Base-by-base conservation (phyloP, 2,797 vertebrate species). In the Pangasius larnaudii region DNA sequence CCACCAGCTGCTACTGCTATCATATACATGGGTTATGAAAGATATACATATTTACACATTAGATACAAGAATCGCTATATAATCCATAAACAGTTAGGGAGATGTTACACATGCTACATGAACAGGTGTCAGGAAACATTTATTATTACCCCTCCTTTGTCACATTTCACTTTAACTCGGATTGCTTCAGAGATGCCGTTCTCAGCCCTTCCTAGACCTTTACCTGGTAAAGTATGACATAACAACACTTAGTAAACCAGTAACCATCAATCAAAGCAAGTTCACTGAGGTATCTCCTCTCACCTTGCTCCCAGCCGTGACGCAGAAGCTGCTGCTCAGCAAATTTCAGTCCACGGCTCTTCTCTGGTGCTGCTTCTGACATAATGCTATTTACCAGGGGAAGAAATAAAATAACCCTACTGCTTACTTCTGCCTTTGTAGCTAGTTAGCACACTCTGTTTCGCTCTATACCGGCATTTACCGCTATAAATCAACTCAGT, bases 81-180 rank as follows among this genome's bases (percentile, higher is more conserved):
- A 24, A 1, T 49, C 72, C 6, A 14, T 36, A 58, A 0, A 36
- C 5, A 4, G 51, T 11, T 22, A 19, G 24, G 30, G 7, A 33
- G 2, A 22, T 8, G 10, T 33, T 42, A 27, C 33, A 82, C 33
- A 82, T 61, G 58, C 2, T 46, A 16, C 19, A 80, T 13, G 27
- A 53, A 77, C 46, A 59, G 19, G 1, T 27, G 27, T 19, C 7
- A 36, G 33, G 2, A 65, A 53, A 33, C 27, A 49, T 36, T 16
- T 30, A 0, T 84, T 42, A 97, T 97, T 92, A 98, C 97, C 94
- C 98, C 98, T 79, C 96, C 95, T 89, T 96, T 97, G 93, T 95
- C 97, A 63, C 96, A 97, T 92, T 99, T 99, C 84, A 98, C 94
- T 92, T 97, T 97, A 90, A 98, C 97, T 91, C 95, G 97, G 92